Base-by-base conservation (phyloP, 2,113 vertebrate genomes). In the Eclectus roratus region DNA sequence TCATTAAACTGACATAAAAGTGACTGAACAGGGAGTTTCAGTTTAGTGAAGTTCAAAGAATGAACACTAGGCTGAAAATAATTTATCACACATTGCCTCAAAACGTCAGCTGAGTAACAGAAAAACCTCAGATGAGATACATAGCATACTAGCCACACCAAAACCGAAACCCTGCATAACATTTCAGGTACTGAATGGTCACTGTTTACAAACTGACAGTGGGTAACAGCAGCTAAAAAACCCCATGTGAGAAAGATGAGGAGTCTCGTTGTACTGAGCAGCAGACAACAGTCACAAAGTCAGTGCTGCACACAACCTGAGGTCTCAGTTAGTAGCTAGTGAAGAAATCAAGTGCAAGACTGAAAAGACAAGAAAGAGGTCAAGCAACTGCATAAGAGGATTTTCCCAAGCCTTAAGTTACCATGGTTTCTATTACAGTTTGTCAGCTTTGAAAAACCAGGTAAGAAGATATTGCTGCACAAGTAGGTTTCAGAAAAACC, bases 181-280 rank as follows among this genome's bases (percentile, higher is more conserved):
- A 50, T 14, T 27, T 60, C 76, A 71, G 25, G 17, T 35, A 60
- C 76, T 79, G 37, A 86, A 11, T 24, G 31, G 21, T 44, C 5
- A 2, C 33, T 61, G 77, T 29, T 84, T 85, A 61, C 47, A 81
- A 50, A 37, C 18, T 20, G 29, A 43, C 50, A 63, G 24, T 0
- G 1, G 7, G 35, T 3, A 20, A 27, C 2, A 24, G 61, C 39
- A 37, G 66, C 53, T 58, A 14, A 41, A 46, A 7, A 23, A 2
- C 3, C 21, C 52, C 19, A 0, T 4, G 3, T 0, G 7, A 53
- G 58, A 53, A 46, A 60, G 9, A 24, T 7, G 13, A 72, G 28
- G 43, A 39, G 28, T 27, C 37, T 37, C 49, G 1, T 17, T 13
- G 11, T 2, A 4, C 13, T 2, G 13, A 69, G 63, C 49, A 41